These are phyloP conservation scores for Chionodraco myersi DNA, from an alignment of 2,113 vertebrate genomes.

Conservation along the genomic window DNA sequence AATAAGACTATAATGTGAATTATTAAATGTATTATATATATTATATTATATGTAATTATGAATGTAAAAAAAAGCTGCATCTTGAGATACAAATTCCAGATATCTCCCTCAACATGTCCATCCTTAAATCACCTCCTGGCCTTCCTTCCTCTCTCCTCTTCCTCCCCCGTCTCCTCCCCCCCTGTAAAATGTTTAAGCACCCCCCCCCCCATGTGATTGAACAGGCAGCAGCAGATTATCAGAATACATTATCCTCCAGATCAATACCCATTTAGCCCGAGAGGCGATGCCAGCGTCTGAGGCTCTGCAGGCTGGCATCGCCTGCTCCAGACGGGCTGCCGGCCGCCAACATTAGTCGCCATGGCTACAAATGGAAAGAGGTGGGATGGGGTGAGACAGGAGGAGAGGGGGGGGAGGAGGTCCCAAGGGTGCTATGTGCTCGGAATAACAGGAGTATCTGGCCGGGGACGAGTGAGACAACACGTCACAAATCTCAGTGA, in stretches of 20 bases:
- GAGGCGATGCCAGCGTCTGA: conserved; percentile 59
- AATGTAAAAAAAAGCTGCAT: too few species aligned
- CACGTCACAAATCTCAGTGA: conserved; percentile 44
- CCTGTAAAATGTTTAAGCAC: too few species aligned
- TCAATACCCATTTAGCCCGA: conserved; percentile 72
- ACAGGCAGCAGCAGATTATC: conserved; percentile 60
- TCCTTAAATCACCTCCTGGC: too few species aligned
- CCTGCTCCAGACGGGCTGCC: conserved; percentile 67
- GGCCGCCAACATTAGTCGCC: conserved; percentile 74
- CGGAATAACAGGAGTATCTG: conserved; percentile 68
- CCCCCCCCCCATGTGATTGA: conserved; percentile 55
- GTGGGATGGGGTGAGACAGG: conserved; percentile 62
- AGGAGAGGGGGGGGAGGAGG: neutral
- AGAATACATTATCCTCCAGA: conserved; percentile 75
- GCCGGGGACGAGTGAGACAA: conserved; percentile 52
- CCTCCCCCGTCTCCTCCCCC: too few species aligned
- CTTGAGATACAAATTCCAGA: too few species aligned
- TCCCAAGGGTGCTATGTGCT: conserved; percentile 74
- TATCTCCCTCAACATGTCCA: too few species aligned
- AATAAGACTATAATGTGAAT: too few species aligned
- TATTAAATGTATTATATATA: too few species aligned
- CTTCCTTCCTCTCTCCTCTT: neutral
- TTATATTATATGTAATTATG: too few species aligned
- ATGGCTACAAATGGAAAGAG: conserved; percentile 77
- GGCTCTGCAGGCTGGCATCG: conserved; percentile 63